Evolutionary conservation across 23 tunicate species (phyloP).

Genomic region (Halocynthia roretzi): DNA sequence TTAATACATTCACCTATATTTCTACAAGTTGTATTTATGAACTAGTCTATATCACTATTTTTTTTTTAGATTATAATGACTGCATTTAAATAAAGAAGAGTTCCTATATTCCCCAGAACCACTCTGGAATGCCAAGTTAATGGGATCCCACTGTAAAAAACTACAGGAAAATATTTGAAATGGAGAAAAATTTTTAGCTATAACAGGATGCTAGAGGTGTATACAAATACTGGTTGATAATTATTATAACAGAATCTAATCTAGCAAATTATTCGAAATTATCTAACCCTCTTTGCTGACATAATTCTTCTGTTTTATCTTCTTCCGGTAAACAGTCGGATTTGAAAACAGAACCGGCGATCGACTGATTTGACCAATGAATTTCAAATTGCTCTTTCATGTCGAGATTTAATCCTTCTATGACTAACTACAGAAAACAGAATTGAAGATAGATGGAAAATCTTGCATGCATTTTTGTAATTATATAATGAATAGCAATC

Average conservation of each 20-base stretch:
- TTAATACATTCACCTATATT: too few species aligned
- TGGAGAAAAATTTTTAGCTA: not conserved
- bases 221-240: too few species aligned
- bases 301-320: slow-evolving; percentile 29
- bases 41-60: too few species aligned
- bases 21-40: too few species aligned
- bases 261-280: not conserved
- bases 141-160: not conserved
- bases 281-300: slow-evolving; percentile 55
- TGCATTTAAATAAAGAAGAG: too few species aligned
- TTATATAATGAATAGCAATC: not conserved
- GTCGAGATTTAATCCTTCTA: not conserved
- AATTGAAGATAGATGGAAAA: not conserved
- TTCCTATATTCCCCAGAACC: too few species aligned
- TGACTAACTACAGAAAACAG: slow-evolving; percentile 4
- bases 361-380: too few species aligned
- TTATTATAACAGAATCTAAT: not conserved
- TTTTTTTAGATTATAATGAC: too few species aligned
- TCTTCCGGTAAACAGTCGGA: slow-evolving; percentile 74
- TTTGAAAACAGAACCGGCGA: slow-evolving; percentile 10
- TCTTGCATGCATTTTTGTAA: too few species aligned
- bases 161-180: not conserved
- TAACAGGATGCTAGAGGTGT: too few species aligned
- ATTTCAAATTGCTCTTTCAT: slow-evolving; percentile 43
- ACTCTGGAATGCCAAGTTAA: too few species aligned